Evolutionary conservation across 1,140 invertebrate species (phyloP).

Genomic region (Ips typographus): DNA sequence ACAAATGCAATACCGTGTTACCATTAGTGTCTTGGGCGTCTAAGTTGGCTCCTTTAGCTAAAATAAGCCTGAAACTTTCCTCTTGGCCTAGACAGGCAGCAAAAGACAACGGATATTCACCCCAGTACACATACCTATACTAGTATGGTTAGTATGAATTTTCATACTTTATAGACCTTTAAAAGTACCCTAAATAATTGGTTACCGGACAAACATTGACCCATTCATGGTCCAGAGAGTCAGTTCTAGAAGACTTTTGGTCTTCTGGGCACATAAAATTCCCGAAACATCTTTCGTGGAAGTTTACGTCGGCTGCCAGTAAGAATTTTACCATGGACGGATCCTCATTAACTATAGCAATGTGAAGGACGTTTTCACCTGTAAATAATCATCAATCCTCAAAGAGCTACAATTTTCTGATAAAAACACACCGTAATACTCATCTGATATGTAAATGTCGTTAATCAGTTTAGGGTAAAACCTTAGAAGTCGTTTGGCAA

Average conservation of each 20-base stretch:
- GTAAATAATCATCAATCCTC: not conserved
- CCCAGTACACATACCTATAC: slow-evolving; percentile 93
- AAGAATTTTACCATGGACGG: slow-evolving; percentile 96
- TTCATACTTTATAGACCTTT: slow-evolving; percentile 5
- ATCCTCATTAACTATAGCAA: slow-evolving; percentile 98
- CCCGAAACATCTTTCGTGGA: slow-evolving; percentile 88
- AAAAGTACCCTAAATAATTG: slow-evolving; percentile 86
- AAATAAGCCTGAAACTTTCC: slow-evolving; percentile 92
- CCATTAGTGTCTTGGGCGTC: slow-evolving; percentile 96
- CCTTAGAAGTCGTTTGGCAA: slow-evolving; percentile 87
- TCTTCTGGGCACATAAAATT: slow-evolving; percentile 98
- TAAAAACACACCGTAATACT: slow-evolving; percentile 83
- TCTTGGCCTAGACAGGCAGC: slow-evolving; percentile 96
- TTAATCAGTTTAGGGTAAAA: slow-evolving; percentile 95
- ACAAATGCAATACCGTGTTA: slow-evolving; percentile 95
- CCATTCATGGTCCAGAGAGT: slow-evolving; percentile 90
- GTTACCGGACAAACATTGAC: slow-evolving; percentile 82
- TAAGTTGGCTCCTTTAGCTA: slow-evolving; percentile 93
- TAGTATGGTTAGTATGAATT: slow-evolving; percentile 21
- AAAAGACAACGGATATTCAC: slow-evolving; percentile 95
- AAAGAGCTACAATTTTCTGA: no score
- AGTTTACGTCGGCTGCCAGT: slow-evolving; percentile 87
- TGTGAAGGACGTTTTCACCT: slow-evolving; percentile 91
- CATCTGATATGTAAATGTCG: slow-evolving; percentile 94
- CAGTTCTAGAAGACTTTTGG: slow-evolving; percentile 86